These are phyloP conservation scores for Clistopyga incitator DNA, from an alignment of 2,888 invertebrate genomes.

Conservation along the genomic window DNA sequence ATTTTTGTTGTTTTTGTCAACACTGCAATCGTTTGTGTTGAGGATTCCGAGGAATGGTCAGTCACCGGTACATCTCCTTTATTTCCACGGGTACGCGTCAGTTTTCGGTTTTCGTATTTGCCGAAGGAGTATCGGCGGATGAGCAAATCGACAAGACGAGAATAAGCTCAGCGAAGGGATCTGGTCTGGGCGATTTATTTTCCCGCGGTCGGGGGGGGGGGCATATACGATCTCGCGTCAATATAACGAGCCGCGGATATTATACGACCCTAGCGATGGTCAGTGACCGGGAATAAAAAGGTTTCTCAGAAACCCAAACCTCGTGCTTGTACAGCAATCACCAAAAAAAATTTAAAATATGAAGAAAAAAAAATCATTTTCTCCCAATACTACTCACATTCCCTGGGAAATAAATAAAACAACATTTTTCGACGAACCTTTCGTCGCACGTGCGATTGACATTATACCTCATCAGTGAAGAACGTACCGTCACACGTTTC, in stretches of 20 bases:
- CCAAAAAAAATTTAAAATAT: too few relatives aligned
- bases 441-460: neutral
- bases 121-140: neutral
- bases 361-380: too few relatives aligned
- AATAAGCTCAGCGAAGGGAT: slow-evolving; percentile 13
- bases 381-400: neutral
- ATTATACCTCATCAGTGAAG: neutral
- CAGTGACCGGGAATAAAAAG: slow-evolving; percentile 49
- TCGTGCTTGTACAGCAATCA: neutral
- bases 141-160: slow-evolving; percentile 31
- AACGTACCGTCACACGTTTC: too few relatives aligned
- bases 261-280: slow-evolving; percentile 47
- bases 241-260: slow-evolving; percentile 37
- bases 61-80: neutral
- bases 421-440: neutral
- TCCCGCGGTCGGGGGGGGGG: slow-evolving; percentile 9
- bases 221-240: slow-evolving; percentile 19
- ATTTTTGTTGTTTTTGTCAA: too few relatives aligned
- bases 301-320: slow-evolving; percentile 39
- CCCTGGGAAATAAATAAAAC: neutral
- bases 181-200: slow-evolving; percentile 47
- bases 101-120: neutral
- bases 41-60: neutral
- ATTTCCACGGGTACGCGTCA: neutral
- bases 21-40: too few relatives aligned